Percentiles rank a stretch among this genome's conserved stretches.
These are phyloP conservation scores for Druon quercuslanigerum DNA, from an alignment of 1,140 invertebrate genomes.

Conservation along the genomic window DNA sequence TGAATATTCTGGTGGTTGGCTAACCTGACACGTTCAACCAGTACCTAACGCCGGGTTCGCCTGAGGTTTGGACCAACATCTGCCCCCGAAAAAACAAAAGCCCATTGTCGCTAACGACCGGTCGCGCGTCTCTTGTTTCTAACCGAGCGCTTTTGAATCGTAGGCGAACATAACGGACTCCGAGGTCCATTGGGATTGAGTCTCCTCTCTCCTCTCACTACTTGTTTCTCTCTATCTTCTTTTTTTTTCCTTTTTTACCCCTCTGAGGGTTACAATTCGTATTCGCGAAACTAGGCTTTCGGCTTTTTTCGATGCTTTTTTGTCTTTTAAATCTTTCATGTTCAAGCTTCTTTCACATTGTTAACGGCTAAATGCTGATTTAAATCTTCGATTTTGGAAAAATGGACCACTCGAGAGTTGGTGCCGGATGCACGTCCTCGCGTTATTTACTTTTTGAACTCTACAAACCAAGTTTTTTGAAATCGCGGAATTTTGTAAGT, in stretches of 20 bases:
- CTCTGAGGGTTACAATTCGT: conserved; percentile 33
- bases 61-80: conserved; percentile 70
- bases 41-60: conserved; percentile 46
- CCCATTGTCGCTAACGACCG: conserved; percentile 76
- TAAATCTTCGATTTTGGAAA: conserved; percentile 4
- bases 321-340: neutral
- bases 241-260: conserved; percentile 6
- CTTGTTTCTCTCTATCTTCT: conserved; percentile 36
- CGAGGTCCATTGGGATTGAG: conserved; percentile 48
- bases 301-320: conserved; percentile 39
- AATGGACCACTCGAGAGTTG: neutral
- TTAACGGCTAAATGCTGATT: neutral
- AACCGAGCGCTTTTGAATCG: conserved; percentile 76
- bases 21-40: conserved; percentile 48
- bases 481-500: neutral
- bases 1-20: conserved; percentile 33
- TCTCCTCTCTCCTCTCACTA: conserved; percentile 42
- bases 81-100: conserved; percentile 77
- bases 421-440: neutral
- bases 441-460: neutral
- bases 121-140: conserved; percentile 76
- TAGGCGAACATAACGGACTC: conserved; percentile 75
- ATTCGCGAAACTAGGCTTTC: neutral
- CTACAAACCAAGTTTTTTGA: neutral
- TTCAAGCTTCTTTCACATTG: neutral